Evolutionary conservation across 2,113 vertebrate genomes (phyloP).

Genomic region (Amphiprion ocellaris): DNA sequence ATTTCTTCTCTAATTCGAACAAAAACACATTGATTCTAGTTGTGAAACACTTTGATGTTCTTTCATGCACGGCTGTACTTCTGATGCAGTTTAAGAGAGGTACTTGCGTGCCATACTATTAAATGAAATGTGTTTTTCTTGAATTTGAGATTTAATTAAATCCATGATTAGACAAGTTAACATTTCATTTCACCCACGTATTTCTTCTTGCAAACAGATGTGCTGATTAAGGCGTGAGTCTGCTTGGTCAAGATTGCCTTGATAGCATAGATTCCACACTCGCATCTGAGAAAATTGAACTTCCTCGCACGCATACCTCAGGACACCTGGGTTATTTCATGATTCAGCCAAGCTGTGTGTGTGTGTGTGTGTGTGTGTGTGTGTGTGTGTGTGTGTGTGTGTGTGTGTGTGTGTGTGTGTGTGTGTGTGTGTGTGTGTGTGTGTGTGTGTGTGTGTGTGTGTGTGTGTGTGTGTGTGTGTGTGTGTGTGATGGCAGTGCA

Average conservation of each 20-base stretch:
- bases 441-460: conserved; percentile 35
- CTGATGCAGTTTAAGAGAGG: conserved; percentile 25
- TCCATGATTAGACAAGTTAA: conserved; percentile 7
- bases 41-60: conserved; percentile 30
- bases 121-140: background rate
- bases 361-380: conserved; percentile 25
- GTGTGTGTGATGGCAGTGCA: conserved; percentile 20
- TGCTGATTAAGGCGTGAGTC: conserved; percentile 2
- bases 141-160: background rate
- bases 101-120: background rate
- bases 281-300: conserved; percentile 32
- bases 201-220: conserved; percentile 14
- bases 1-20: conserved; percentile 35
- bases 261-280: background rate
- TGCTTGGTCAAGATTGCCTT: background rate
- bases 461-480: conserved; percentile 33
- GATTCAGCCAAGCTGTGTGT: conserved; percentile 41
- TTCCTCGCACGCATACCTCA: conserved; percentile 3
- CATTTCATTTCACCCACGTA: background rate
- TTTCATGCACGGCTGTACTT: conserved; percentile 8
- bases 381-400: conserved; percentile 46
- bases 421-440: conserved; percentile 38
- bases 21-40: conserved; percentile 14
- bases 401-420: conserved; percentile 45
- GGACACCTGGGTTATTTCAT: conserved; percentile 50